phyloP scores from a whole-genome alignment of 2,888 invertebrate genomes.

The Cistogaster globosa region DNA sequence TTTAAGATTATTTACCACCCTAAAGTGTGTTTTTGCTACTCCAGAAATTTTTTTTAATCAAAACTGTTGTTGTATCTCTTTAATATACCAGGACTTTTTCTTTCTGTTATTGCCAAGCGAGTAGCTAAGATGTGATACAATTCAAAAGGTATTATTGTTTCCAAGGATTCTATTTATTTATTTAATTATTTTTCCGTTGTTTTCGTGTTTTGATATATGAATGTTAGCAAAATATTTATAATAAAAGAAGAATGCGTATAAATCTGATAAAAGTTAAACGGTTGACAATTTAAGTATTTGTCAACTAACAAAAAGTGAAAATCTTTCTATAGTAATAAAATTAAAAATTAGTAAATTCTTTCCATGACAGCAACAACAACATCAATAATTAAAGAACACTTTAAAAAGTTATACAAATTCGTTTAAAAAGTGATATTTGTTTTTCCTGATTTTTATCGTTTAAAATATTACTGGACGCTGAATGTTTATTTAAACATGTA shows the following conservation, averaged over 20 bases:
- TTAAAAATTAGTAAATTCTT: slow-evolving; percentile 21
- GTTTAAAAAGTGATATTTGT: neutral
- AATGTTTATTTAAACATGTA: too few species aligned
- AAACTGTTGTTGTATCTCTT: slow-evolving; percentile 19
- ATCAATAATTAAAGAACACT: neutral
- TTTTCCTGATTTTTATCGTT: neutral
- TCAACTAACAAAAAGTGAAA: slow-evolving; percentile 44
- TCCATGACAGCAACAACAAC: neutral
- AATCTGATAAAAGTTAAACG: slow-evolving; percentile 62
- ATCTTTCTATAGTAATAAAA: slow-evolving; percentile 4
- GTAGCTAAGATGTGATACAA: slow-evolving; percentile 47
- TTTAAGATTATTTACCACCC: too few species aligned
- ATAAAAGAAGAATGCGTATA: slow-evolving; percentile 45
- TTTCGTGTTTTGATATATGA: neutral
- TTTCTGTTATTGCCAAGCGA: slow-evolving; percentile 49
- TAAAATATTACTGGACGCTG: neutral
- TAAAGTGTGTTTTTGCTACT: neutral
- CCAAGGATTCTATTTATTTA: slow-evolving; percentile 31
- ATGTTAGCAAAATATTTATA: slow-evolving; percentile 35
- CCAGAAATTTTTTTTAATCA: neutral
- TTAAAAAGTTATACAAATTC: neutral
- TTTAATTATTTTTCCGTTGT: slow-evolving; percentile 11
- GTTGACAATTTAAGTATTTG: slow-evolving; percentile 64
- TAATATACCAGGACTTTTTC: slow-evolving; percentile 13
- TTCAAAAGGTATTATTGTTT: slow-evolving; percentile 62